Base-by-base conservation (phyloP, 2,888 invertebrate species). In the Caenorhabditis wallacei region DNA sequence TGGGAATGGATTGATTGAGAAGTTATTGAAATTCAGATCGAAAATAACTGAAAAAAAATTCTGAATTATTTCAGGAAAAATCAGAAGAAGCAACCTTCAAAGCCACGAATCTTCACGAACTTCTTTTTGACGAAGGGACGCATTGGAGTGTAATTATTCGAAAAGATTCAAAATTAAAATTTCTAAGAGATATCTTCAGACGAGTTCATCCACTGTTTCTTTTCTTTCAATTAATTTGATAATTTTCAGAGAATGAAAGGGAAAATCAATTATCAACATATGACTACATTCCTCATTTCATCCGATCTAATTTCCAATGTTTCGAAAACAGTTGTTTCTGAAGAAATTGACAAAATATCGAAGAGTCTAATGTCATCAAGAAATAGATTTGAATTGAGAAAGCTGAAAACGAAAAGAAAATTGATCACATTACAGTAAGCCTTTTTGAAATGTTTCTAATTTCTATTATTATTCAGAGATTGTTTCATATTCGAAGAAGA, bases 281-380 rank as follows among this genome's bases (percentile, higher is more conserved):
- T 66, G 66, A 37, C 66, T 7, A 40, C 53, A 22, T 66, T 53
- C 37, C 37, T 66, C 3, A 24, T 35, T 1, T 53, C 53, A 1
- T 66, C 53, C 4, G 37, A 66, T 11, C 20, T 37, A 22, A 8
- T 66, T 51, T n/a, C 24, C 8, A 66, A 66, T 2, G 37, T 78
- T 11, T 16, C 24, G n/a, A 16, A 24, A 22, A 63, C 69, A 18
- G 11, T 26, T 16, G 69, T 78, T 16, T 1, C 59, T 3, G 43
- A 69, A 26, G 61, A 68, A 69, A 43, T 69, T 8, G 61, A 69
- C 11, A 51, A 53, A n/a, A 26, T 78, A 51, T 57, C 69, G 4
- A 48, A 61, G 16, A 59, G 61, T 46, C 16, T 78, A 8, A 20
- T 53, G 69, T 69, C 69, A 24, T 53, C 69, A 7, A 35, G 59